Base-by-base conservation (phyloP, 2,888 invertebrate species). In the Terebella lapidaria region DNA sequence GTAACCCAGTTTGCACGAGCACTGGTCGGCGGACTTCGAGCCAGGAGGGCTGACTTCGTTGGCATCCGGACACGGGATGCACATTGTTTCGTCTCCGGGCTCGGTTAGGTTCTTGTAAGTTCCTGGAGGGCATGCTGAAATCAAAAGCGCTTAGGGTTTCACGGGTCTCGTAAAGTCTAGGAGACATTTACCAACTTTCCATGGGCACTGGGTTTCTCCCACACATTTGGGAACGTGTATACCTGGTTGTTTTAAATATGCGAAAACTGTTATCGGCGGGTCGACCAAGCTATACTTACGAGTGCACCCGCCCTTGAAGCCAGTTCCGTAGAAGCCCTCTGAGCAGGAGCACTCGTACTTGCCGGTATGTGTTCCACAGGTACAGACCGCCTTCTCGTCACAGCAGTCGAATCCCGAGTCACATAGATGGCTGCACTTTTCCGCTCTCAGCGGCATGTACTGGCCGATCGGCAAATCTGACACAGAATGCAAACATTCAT, bases 341-440 rank as follows among this genome's bases (percentile, higher is more conserved):
- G 84, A 82, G 68, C 88, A 89, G 25, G 86, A 77, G 69, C 88
- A 89, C n/a, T 85, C 84, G 70, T 87, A 88, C 70, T 86, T 86
- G 1, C 88, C 88, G 0, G 87, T 87, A 22, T 86, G 84, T 2
- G 85, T 86, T 0, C 87, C 87, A 72, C 88, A 88, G 15, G 85
- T 83, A 72, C 88, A 88, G 18, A 82, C 78, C 1, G 88, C 87
- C 60, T 83, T 80, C 10, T 75, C 71, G 73, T 87, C 86, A 71
- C 88, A 88, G 71, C 88, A 88, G 56, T 73, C 70, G 1, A 58
- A 58, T 2, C 71, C 73, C n/a, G 76, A 76, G 4, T 66, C 65
- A 69, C 88, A 88, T 24, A 88, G 77, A 49, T 76, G 73, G 67
- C 84, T 78, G 72, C 88, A 88, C 56, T 71, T 71, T 26, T 63